Evolutionary conservation across 2,888 invertebrate genomes (phyloP).

Genomic region (Mystacides longicornis): DNA sequence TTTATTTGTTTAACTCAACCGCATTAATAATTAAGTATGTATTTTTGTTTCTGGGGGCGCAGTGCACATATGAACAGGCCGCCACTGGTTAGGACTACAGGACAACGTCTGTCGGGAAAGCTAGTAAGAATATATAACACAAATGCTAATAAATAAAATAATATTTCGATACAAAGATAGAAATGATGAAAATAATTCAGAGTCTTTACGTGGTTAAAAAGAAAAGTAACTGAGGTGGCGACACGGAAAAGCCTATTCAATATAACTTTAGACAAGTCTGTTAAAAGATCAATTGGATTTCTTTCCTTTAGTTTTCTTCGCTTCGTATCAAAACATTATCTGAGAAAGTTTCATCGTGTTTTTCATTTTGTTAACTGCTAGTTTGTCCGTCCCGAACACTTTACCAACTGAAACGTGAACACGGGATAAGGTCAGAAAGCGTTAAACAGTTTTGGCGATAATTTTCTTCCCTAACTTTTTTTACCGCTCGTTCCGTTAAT

Average conservation of each 20-base stretch:
- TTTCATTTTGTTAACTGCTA: neutral
- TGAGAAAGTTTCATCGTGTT: neutral
- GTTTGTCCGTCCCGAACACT: neutral
- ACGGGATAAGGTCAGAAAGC: neutral
- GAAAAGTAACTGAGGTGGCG: neutral
- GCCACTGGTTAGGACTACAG: too few species aligned
- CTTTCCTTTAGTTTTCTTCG: neutral
- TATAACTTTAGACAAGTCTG: neutral
- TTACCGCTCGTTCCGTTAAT: neutral
- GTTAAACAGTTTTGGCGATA: constrained; percentile 1
- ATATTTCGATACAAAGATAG: neutral
- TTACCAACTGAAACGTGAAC: neutral
- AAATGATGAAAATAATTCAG: neutral
- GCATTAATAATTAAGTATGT: too few species aligned
- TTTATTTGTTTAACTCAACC: too few species aligned
- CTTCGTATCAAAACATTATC: constrained; percentile 1
- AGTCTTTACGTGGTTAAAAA: neutral
- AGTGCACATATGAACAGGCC: too few species aligned
- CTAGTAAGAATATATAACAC: too few species aligned
- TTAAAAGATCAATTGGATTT: neutral
- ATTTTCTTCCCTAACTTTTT: constrained; percentile 1
- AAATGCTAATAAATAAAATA: too few species aligned
- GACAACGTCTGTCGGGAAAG: too few species aligned
- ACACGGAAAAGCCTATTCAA: neutral
- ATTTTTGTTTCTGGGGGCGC: too few species aligned